phyloP scores from a whole-genome alignment of 2,888 invertebrate species.

The Blera fallax region DNA sequence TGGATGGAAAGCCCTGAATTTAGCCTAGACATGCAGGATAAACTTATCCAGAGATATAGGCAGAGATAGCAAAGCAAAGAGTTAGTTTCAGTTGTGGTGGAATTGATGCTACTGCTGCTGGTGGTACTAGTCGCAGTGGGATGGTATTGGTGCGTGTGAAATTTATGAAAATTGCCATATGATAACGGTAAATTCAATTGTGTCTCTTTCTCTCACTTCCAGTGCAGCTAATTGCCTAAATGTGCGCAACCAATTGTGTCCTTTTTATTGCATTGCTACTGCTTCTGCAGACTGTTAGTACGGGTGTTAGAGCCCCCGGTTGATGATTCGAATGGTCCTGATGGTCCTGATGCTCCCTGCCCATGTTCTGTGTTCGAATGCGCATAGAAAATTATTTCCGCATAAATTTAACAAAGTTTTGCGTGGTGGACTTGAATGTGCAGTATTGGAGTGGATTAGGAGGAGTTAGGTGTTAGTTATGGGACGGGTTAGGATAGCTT shows the following conservation, averaged over 20 bases:
- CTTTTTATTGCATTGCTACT: constrained; percentile 56
- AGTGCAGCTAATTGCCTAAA: constrained; percentile 72
- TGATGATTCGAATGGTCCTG: constrained; percentile 38
- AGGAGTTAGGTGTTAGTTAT: constrained; percentile 13
- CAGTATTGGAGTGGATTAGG: constrained; percentile 29
- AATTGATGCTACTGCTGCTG: constrained; percentile 26
- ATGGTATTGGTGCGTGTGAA: constrained; percentile 72
- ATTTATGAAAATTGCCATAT: constrained; percentile 72
- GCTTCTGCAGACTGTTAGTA: constrained; percentile 3
- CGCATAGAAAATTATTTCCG: constrained; percentile 69
- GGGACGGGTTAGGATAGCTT: neutral
- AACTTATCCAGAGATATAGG: neutral
- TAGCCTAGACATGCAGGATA: constrained; percentile 40
- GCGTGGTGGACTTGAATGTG: constrained; percentile 29
- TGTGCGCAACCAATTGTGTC: constrained; percentile 72
- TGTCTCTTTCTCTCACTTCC: constrained; percentile 3
- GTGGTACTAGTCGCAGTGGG: neutral
- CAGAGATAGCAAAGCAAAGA: constrained; percentile 29
- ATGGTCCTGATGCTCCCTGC: constrained; percentile 16
- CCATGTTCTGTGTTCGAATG: constrained; percentile 16
- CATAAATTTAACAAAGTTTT: constrained; percentile 59
- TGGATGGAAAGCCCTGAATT: constrained; percentile 31
- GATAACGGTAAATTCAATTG: constrained; percentile 73
- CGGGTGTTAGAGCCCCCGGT: neutral
- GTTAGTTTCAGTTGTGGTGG: constrained; percentile 66